Evolutionary conservation across 1,140 invertebrate species (phyloP).

Genomic region (Lasioglossum albipes): DNA sequence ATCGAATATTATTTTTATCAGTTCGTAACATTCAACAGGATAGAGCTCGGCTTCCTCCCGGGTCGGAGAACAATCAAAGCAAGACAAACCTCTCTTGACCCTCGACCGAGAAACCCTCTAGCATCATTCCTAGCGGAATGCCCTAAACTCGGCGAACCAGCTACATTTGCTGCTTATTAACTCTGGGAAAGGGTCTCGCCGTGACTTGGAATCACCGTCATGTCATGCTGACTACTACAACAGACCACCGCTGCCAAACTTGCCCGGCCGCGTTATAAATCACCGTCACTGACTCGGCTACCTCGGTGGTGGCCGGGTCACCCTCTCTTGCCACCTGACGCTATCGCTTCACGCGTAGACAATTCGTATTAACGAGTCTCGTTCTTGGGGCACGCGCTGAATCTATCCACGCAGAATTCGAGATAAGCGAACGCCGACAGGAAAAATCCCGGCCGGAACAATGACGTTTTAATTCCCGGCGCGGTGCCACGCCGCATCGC

Average conservation of each 20-base stretch:
- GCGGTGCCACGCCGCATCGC: not conserved
- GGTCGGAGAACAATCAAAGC: too few relatives aligned
- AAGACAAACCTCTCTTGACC: not conserved
- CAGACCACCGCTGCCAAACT: not conserved
- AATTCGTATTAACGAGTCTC: not conserved
- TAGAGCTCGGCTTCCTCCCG: too few relatives aligned
- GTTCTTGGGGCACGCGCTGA: not conserved
- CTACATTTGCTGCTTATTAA: not conserved
- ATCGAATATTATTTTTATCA: too few relatives aligned
- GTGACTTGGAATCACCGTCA: constrained; percentile 2
- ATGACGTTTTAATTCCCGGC: constrained; percentile 3
- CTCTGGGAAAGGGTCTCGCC: not conserved
- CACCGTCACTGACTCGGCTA: not conserved
- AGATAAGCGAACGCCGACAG: not conserved
- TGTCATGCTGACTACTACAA: constrained; percentile 2
- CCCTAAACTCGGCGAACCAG: not conserved
- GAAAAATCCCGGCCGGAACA: not conserved
- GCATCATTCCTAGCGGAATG: not conserved
- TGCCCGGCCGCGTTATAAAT: not conserved
- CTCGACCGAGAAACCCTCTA: not conserved
- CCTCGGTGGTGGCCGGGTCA: not conserved
- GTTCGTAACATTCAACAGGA: not conserved
- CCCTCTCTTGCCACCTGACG: constrained; percentile 2
- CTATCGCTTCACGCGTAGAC: constrained; percentile 5
- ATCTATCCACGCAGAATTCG: constrained; percentile 1